phyloP scores from a whole-genome alignment of 2,797 vertebrate genomes.

The Rhinoraja longicauda region DNA sequence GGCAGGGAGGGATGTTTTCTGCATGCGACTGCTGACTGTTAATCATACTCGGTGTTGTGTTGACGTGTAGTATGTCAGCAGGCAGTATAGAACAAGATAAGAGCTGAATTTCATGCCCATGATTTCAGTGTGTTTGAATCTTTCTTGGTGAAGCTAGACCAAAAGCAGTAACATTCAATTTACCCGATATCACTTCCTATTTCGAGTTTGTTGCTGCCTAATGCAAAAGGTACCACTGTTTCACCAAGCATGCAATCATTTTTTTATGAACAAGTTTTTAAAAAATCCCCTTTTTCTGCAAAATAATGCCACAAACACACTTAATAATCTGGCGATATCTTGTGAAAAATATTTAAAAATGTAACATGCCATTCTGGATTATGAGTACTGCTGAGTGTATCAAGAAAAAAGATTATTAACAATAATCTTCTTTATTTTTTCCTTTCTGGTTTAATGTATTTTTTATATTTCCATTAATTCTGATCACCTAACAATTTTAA shows the following conservation, averaged over 20 bases:
- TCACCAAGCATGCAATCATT: slow-evolving; percentile 11
- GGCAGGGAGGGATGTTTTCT: slow-evolving; percentile 38
- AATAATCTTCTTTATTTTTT: background rate
- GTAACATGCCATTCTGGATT: background rate
- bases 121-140: slow-evolving; percentile 31
- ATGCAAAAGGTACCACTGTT: background rate
- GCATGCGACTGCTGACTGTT: slow-evolving; percentile 35
- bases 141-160: slow-evolving; percentile 28
- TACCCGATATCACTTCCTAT: slow-evolving; percentile 5
- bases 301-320: slow-evolving; percentile 6
- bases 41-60: slow-evolving; percentile 32
- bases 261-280: background rate
- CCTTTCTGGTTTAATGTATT: background rate
- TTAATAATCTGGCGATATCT: background rate
- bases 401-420: background rate
- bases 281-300: background rate
- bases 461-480: background rate
- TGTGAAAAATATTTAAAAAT: background rate
- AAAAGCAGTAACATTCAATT: background rate
- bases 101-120: slow-evolving; percentile 34
- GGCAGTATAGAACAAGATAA: slow-evolving; percentile 37
- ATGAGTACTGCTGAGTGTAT: background rate
- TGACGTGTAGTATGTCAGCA: slow-evolving; percentile 38
- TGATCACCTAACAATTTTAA: slow-evolving; percentile 14
- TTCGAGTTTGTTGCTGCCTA: background rate